Base-by-base conservation (phyloP, 1,140 invertebrate genomes). In the Drosophila arawakana region DNA sequence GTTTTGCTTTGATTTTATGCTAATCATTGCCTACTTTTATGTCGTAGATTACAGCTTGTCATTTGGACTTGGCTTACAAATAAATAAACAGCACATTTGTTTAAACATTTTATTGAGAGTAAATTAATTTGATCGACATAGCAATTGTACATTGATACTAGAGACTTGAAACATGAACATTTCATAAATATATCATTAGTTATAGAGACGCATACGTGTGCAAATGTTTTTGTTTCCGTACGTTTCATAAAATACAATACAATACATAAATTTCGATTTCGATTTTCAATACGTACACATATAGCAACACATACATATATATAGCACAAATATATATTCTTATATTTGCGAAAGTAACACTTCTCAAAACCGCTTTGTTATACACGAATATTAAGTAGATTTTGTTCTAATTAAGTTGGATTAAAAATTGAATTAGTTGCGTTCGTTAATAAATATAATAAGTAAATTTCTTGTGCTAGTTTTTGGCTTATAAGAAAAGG, bases 301-400 rank as follows among this genome's bases (percentile, higher is more conserved):
- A 80, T 86, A 88, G 82, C 80, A 86, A 86, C 82, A 88, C 77
- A 78, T 75, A 89, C 80, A 86, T 30, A 30, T 78, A 73, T 78
- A 75, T 54, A 78, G 65, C 73, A 82, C 76, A 85, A 73, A 73
- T 73, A 73, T 57, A 73, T 57, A 73, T 70, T 69, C 18, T 73
- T 70, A 47, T 76, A 47, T 76, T 62, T 50, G 66, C 43, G 34
- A 81, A 80, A 72, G 21, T 72, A 76, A 72, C 43, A 15, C 52
- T 66, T 50, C 49, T 47, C 21, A 49, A 49, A 39, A 55, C 41
- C 35, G 11, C 11, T 41, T 41, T n/a, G 21, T 66, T 44, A 63
- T 46, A 54, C 44, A 58, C 13, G 52, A 13, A 46, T 44, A 60
- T 47, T 47, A 60, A 50, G 18, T 63, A 55, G 57, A 21, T 57